These are phyloP conservation scores for Aphaenogaster rudis DNA, from an alignment of 1,140 invertebrate genomes.

Conservation along the genomic window DNA sequence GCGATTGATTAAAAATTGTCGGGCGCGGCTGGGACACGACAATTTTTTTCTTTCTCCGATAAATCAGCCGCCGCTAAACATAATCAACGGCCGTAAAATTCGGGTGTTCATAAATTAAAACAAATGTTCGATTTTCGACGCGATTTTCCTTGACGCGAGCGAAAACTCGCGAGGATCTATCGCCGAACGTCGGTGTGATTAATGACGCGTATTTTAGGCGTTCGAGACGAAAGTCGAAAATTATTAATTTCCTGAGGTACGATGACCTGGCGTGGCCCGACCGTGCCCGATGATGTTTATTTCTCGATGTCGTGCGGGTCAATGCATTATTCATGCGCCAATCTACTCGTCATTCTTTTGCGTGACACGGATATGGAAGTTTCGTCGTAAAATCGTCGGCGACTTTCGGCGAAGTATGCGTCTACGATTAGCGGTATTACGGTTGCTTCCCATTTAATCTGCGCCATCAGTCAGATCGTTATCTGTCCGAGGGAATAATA, in stretches of 20 bases:
- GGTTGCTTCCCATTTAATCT: neutral
- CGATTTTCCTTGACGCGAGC: conserved; percentile 19
- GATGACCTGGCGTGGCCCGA: conserved; percentile 62
- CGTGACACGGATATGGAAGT: conserved; percentile 67
- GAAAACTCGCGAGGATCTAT: conserved; percentile 44
- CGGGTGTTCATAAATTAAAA: conserved; percentile 36
- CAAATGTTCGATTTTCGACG: conserved; percentile 20
- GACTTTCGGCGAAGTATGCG: conserved; percentile 25
- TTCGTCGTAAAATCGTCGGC: conserved; percentile 60
- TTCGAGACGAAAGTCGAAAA: conserved; percentile 66
- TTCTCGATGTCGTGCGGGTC: conserved; percentile 72
- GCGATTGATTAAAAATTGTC: conserved; percentile 17
- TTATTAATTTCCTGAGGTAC: conserved; percentile 70
- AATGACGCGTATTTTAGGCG: conserved; percentile 67
- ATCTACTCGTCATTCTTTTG: conserved; percentile 76
- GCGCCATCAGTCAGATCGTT: neutral
- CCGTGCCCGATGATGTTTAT: conserved; percentile 73
- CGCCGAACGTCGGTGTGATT: conserved; percentile 59
- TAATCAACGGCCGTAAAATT: conserved; percentile 40
- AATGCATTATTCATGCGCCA: conserved; percentile 81
- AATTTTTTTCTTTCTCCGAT: conserved; percentile 29
- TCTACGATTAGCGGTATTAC: conserved; percentile 49
- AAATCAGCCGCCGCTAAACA: conserved; percentile 1
- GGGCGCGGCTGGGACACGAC: neutral
- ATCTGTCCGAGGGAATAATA: neutral